phyloP scores from a whole-genome alignment of 2,113 vertebrate genomes.

The Pseudorasbora parva region DNA sequence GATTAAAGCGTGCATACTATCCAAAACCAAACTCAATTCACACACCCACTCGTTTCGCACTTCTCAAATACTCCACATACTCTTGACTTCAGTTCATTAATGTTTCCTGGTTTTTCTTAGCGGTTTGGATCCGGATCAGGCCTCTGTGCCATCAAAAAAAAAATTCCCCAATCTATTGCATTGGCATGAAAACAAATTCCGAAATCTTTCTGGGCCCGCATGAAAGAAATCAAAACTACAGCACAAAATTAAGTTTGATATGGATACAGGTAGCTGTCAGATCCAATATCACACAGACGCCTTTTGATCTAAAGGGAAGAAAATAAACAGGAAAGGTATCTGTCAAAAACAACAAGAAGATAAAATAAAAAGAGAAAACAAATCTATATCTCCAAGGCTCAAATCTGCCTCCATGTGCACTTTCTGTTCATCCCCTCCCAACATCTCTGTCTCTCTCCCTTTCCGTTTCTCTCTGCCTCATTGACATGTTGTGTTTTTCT shows the following conservation, averaged over 20 bases:
- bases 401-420: constrained; percentile 62
- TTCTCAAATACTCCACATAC: too few relatives aligned
- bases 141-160: neutral
- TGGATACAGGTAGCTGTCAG: constrained; percentile 73
- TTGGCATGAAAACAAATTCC: constrained; percentile 60
- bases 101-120: neutral
- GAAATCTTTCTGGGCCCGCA: constrained; percentile 67
- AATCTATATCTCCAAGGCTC: constrained; percentile 73
- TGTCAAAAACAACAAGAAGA: constrained; percentile 68
- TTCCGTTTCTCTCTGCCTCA: constrained; percentile 62
- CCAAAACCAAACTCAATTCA: too few relatives aligned
- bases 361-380: constrained; percentile 57
- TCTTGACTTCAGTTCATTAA: constrained; percentile 24
- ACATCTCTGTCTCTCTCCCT: constrained; percentile 31
- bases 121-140: constrained; percentile 10
- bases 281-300: constrained; percentile 73
- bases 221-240: constrained; percentile 75
- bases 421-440: constrained; percentile 48
- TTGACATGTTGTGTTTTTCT: constrained; percentile 75
- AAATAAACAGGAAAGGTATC: constrained; percentile 64
- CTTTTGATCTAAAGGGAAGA: constrained; percentile 73
- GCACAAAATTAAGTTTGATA: constrained; percentile 72
- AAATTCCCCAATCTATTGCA: constrained; percentile 51
- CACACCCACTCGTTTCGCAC: too few relatives aligned
- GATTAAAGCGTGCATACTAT: too few relatives aligned